Percentiles rank a stretch among this genome's conserved stretches.
Evolutionary conservation across 2,888 invertebrate species (phyloP).

Genomic region (Troides oblongomaculatus): DNA sequence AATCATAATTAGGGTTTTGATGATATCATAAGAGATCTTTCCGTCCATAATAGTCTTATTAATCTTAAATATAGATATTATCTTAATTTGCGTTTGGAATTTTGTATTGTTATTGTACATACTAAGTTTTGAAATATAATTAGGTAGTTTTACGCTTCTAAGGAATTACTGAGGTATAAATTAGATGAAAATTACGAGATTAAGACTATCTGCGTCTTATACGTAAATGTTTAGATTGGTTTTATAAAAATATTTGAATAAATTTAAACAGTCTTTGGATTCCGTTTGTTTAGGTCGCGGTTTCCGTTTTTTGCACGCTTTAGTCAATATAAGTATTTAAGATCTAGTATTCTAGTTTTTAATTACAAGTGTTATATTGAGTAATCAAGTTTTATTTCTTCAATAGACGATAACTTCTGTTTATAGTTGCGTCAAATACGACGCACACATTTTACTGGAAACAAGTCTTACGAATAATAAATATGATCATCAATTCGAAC

Average conservation of each 20-base stretch:
- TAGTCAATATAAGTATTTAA: background rate
- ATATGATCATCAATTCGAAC: background rate
- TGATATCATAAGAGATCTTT: background rate
- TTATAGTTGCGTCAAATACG: background rate
- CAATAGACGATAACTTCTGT: background rate
- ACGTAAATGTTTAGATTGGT: background rate
- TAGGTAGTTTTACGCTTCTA: too few relatives aligned
- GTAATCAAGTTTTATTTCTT: background rate
- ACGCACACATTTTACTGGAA: background rate
- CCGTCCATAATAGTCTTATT: too few relatives aligned
- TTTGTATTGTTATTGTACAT: background rate
- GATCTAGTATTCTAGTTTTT: too few relatives aligned
- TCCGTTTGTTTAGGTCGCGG: background rate
- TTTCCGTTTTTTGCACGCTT: background rate
- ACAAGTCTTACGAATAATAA: background rate
- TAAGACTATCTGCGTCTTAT: background rate
- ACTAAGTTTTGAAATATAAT: background rate
- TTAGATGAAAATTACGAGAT: background rate
- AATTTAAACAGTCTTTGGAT: background rate
- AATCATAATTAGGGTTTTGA: conserved; percentile 1
- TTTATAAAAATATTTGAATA: background rate
- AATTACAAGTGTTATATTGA: too few relatives aligned
- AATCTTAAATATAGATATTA: too few relatives aligned
- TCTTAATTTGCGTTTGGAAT: background rate
- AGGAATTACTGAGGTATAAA: too few relatives aligned